Conservation (phyloP, 2,113 vertebrate species). For the Ciconia stormi region DNA sequence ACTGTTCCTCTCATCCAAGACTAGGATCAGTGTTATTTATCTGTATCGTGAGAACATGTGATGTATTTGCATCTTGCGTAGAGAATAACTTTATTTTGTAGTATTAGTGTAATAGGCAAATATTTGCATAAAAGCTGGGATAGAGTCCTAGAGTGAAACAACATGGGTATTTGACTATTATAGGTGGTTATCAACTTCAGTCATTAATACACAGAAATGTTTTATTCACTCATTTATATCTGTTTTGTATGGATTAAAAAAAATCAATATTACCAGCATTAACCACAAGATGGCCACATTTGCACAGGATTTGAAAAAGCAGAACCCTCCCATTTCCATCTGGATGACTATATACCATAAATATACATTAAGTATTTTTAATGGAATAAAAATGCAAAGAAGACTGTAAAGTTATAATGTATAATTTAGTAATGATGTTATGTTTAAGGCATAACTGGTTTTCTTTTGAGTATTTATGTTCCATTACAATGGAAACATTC, state of each 20-base stretch:
- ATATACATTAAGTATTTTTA: not conserved
- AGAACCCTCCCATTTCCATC: not conserved
- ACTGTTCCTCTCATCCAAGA: not conserved
- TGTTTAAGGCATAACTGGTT: not conserved
- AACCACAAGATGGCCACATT: conserved; percentile 77
- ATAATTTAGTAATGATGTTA: not conserved
- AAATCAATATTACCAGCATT: not conserved
- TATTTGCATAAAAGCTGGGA: not conserved
- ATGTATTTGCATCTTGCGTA: not conserved
- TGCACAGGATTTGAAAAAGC: conserved; percentile 49
- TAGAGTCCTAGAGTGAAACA: not conserved
- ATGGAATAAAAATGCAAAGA: not conserved
- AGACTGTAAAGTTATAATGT: accelerated
- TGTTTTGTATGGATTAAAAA: not conserved
- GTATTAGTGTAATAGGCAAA: not conserved
- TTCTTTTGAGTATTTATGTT: not conserved
- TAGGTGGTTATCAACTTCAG: not conserved
- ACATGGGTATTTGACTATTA: not conserved
- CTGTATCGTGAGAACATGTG: not conserved
- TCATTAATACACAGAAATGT: not conserved
- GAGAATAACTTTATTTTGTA: not conserved
- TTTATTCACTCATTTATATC: not conserved
- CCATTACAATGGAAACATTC: not conserved
- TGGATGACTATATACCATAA: not conserved
- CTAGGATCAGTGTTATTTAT: not conserved